A percentile compares a stretch with the other conserved stretches of the same genome.
phyloP scores from a whole-genome alignment of 2,797 vertebrate genomes.

The Meda fulgida region DNA sequence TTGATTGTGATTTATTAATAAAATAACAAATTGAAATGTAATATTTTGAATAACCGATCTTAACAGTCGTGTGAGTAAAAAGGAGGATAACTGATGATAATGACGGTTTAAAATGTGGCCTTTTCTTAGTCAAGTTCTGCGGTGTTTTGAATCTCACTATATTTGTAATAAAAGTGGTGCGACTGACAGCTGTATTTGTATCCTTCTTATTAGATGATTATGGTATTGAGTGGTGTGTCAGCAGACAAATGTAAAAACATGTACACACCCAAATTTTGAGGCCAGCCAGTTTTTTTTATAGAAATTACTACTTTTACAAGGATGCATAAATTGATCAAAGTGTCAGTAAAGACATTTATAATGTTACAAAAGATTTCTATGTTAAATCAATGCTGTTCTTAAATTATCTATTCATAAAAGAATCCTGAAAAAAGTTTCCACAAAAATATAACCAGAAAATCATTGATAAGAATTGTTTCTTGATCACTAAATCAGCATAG shows the following conservation, averaged over 20 bases:
- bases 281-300: background rate
- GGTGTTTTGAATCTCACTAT: constrained; percentile 81
- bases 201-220: background rate
- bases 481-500: background rate
- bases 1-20: constrained; percentile 71
- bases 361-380: too few species aligned
- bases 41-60: constrained; percentile 74
- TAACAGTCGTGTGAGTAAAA: constrained; percentile 63
- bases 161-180: constrained; percentile 84
- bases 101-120: constrained; percentile 50
- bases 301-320: background rate
- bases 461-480: background rate
- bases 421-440: background rate
- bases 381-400: background rate
- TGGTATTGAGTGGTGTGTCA: background rate
- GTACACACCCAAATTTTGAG: background rate
- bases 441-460: background rate
- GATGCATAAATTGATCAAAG: background rate
- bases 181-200: constrained; percentile 59
- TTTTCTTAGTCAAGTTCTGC: constrained; percentile 73
- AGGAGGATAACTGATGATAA: constrained; percentile 63
- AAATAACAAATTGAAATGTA: constrained; percentile 74
- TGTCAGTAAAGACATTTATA: background rate
- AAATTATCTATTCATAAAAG: background rate
- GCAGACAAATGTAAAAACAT: background rate